Evolutionary conservation across 2,113 vertebrate species (phyloP), one percentile per base, ranked within the genome.

Genomic region (Engystomops pustulosus): DNA sequence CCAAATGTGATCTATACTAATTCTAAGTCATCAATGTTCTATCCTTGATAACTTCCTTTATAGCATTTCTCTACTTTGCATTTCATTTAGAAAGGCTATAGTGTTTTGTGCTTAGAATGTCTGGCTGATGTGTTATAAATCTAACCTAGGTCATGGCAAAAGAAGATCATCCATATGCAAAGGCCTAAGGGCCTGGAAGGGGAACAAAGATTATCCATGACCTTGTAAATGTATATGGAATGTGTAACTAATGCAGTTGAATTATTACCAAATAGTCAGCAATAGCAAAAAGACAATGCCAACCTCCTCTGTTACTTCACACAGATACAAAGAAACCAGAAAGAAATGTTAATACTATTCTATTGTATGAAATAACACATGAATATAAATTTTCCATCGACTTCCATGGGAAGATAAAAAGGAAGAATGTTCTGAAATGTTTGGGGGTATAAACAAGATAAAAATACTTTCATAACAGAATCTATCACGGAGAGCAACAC

Each of bases 221-320:
- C 32, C 62, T 74, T 49, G 44, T 74, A 49, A 74, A 74, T 74
- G 44, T 30, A 18, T 15, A 8, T 10, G 71, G 71, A 74, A 74
- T 74, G 71, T 74, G 71, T 30, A 49, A 74, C 71, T 51, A 74
- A 74, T 74, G 38, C 14, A 74, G 44, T 20, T 74, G 71, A 74
- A 49, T 74, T 74, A 74, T 51, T 25, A 74, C 71, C 71, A 49
- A 30, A 51, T 32, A 20, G 34, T 30, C 71, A 74, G 15, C 44
- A 74, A 18, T 44, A 32, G 27, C 20, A 27, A 45, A 25, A 25
- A 51, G 44, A 74, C 44, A 49, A 49, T 74, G 27, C 44, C 25
- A 45, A 30, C 17, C 45, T 30, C 14, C 10, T 6, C 18, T 32
- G 27, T 67, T 32, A 36, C 62, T 67, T 67, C 30, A 36, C 62